Evolutionary conservation across 2,113 vertebrate genomes (phyloP), one percentile per base, ranked within the genome.

Genomic region (Elephas maximus): DNA sequence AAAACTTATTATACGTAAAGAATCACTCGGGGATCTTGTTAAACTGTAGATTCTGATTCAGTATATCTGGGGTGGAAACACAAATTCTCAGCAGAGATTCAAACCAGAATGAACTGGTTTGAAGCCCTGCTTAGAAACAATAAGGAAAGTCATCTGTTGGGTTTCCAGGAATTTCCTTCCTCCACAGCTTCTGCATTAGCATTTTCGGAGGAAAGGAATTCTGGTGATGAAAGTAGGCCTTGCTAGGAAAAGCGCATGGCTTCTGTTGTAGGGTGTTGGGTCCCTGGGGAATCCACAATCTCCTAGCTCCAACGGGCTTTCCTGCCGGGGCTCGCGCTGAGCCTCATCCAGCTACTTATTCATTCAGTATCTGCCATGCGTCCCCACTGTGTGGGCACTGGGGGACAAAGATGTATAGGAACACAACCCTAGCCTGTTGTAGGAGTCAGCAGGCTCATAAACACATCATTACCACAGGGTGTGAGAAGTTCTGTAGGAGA

Each of bases 201-300:
- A 95, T 95, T 92, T 98, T 45, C 96, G 53, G 18, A 76, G 67
- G 44, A 74, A 94, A 96, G 88, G 86, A 91, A 88, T 60, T 88
- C 97, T 24, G 96, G 12, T 67, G 84, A n/a, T 65, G 90, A 91
- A 63, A 91, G 44, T 37, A 91, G 45, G 53, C 91, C 79, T 48
- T 91, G 3, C 53, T 65, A 84, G 88, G 87, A 84, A 89, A 17
- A 17, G 30, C 76, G 67, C 18, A 51, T 12, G 51, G 57, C 9
- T 84, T 9, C 37, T 24, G 1, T 6, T 0, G 0, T 9, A 69
- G 45, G 80, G 4, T 5, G 26, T 57, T 33, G 45, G 57, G 26
- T 67, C 48, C 63, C 41, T 76, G 90, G 63, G 82, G 37, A 88
- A 18, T 21, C 15, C 48, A 33, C 0, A 0, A 3, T 82, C 63